phyloP scores from a whole-genome alignment of 2,797 vertebrate genomes.

The Parotocinclus haroldoi region DNA sequence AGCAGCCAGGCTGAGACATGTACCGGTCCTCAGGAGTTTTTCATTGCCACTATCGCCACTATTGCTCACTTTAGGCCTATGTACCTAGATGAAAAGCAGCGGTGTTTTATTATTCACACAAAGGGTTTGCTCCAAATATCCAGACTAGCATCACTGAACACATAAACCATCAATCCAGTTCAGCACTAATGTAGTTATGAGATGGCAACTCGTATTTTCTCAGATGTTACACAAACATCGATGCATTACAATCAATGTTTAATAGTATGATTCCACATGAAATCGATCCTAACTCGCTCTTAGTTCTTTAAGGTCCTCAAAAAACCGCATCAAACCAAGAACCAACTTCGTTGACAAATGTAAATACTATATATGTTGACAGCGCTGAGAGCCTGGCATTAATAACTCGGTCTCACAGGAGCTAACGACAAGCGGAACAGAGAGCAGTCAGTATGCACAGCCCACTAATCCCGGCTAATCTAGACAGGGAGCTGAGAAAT shows the following conservation, averaged over 20 bases:
- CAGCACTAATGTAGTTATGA: background rate
- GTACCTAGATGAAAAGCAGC: background rate
- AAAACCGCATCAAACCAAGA: too few relatives aligned
- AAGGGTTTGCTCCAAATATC: background rate
- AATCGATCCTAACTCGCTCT: background rate
- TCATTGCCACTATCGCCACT: too few relatives aligned
- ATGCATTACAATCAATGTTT: background rate
- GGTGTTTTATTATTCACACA: background rate
- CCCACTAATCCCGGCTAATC: slow-evolving; percentile 75
- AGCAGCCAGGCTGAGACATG: too few relatives aligned
- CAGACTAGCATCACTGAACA: background rate
- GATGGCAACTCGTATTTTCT: background rate
- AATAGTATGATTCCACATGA: background rate
- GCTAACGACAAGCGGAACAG: slow-evolving; percentile 34
- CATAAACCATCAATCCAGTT: background rate
- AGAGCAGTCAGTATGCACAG: slow-evolving; percentile 52
- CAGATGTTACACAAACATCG: background rate
- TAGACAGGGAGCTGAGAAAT: slow-evolving; percentile 68
- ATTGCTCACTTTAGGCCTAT: too few relatives aligned
- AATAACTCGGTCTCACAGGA: background rate
- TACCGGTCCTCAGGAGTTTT: too few relatives aligned
- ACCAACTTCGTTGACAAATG: too few relatives aligned
- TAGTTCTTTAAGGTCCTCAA: too few relatives aligned
- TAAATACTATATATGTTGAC: background rate
- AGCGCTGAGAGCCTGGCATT: background rate